Evolutionary conservation across 2,113 vertebrate species (phyloP).

Genomic region (Andinoacara biseriatus): DNA sequence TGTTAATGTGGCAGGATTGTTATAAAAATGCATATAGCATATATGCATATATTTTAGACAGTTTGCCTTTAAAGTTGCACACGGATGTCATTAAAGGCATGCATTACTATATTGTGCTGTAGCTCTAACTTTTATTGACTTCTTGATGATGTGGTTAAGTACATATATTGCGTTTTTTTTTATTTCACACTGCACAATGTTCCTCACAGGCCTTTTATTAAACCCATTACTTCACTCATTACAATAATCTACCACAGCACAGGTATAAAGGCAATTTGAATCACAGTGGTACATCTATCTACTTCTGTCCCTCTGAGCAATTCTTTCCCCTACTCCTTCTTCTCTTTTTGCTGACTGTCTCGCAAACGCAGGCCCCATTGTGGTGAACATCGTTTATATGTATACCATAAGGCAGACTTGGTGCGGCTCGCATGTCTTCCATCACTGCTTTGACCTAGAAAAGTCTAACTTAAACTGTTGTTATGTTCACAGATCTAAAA

Average conservation of each 20-base stretch:
- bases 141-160: neutral
- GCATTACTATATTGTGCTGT: neutral
- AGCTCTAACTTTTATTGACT: neutral
- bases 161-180: conserved; percentile 4
- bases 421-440: conserved; percentile 60
- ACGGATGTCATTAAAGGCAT: neutral
- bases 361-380: conserved; percentile 74
- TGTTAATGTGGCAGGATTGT: neutral
- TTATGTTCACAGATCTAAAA: conserved; percentile 47
- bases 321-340: conserved; percentile 59
- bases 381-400: conserved; percentile 79
- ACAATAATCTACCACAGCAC: conserved; percentile 21
- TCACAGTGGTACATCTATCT: conserved; percentile 70
- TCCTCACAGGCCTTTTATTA: neutral
- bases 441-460: conserved; percentile 61
- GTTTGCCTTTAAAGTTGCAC: neutral
- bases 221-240: conserved; percentile 5
- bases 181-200: neutral
- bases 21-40: neutral
- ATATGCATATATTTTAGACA: neutral
- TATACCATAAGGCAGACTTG: conserved; percentile 66
- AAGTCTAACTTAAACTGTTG: conserved; percentile 46
- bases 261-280: conserved; percentile 77
- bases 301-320: conserved; percentile 66
- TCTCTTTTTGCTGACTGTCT: conserved; percentile 73